Conservation (phyloP, 2,113 vertebrate species). For the Corvus moneduloides region DNA sequence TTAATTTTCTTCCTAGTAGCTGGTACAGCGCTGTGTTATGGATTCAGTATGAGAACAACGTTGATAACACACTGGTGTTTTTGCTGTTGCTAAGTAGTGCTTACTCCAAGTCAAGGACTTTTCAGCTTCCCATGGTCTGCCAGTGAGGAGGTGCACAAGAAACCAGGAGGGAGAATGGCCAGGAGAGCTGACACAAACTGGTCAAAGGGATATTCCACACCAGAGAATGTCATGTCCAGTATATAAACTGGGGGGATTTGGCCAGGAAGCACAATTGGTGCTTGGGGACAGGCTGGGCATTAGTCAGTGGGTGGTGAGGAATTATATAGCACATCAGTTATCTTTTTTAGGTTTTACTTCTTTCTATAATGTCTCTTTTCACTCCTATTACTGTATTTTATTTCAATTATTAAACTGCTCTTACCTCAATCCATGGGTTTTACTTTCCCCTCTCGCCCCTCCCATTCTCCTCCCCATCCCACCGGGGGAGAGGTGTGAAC, state of each 20-base stretch:
- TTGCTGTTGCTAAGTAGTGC: slow-evolving; percentile 30
- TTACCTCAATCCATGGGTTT: background rate
- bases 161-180: background rate
- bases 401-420: background rate
- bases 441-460: background rate
- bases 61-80: slow-evolving; percentile 16
- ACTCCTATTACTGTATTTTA: background rate
- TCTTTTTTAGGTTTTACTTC: background rate
- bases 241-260: background rate
- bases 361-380: background rate
- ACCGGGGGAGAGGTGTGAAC: background rate
- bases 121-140: background rate
- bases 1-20: background rate
- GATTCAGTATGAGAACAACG: background rate
- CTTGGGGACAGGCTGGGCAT: background rate
- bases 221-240: background rate
- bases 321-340: background rate
- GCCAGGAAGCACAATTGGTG: background rate
- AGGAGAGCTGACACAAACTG: background rate
- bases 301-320: background rate
- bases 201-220: background rate
- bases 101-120: slow-evolving; percentile 15
- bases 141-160: background rate
- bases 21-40: background rate
- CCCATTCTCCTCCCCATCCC: background rate